Evolutionary conservation across 2,797 vertebrate species (phyloP), one percentile per base, ranked within the genome.

Genomic region (Rhabdophis nuchalis): DNA sequence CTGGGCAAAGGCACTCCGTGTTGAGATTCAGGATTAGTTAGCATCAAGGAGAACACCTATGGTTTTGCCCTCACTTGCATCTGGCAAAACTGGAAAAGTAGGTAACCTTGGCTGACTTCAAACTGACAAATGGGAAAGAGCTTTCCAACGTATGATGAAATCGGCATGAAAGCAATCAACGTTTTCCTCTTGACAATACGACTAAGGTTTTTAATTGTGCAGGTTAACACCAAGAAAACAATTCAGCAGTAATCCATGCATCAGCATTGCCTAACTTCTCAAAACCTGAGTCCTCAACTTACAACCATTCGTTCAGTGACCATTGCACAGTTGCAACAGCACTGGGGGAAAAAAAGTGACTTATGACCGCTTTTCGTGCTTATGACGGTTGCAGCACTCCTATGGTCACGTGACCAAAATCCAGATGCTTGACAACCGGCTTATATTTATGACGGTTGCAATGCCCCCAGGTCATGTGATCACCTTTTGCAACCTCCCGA

Each of bases 51-150:
- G 16, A 56, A 53, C 60, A 89, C 23, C 57, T 46, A 14, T 4
- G n/a, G 10, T 16, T 50, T 89, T 92, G 87, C 50, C n/a, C 50
- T 6, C 57, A 64, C 54, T 82, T 77, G 57, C 54, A 89, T 85
- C 72, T 72, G 29, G 92, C 41, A 92, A 90, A 61, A 87, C 88
- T 57, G 88, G 82, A 77, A 87, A 23, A 77, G 64, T 85, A 87
- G 25, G 85, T 53, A 52, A 60, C 6, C 32, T 58, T 58, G 85
- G 29, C 25, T 58, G 61, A 87, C 85, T 90, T 87, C 29, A 57
- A 85, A 87, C 32, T 46, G 88, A 92, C 85, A 72, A 53, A 77
- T 20, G 3, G 61, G 85, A 54, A 87, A 52, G 52, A 56, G 60
- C 50, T 91, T 58, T 64, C 82, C 57, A 11, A 8, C 0, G 57